phyloP scores from a whole-genome alignment of 2,888 invertebrate species.

The Drosophila mercatorum region DNA sequence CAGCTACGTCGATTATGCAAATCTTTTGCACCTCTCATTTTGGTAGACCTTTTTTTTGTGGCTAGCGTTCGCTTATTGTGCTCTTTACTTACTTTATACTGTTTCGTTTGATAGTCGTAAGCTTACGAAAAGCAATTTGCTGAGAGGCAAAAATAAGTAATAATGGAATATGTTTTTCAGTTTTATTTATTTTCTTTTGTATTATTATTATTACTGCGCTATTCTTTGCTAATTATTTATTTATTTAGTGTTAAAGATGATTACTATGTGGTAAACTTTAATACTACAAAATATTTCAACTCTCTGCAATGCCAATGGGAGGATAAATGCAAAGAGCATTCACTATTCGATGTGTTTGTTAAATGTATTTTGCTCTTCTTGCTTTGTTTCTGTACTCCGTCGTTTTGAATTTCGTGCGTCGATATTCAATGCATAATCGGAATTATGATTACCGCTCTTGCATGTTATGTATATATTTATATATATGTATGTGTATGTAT shows the following conservation, averaged over 20 bases:
- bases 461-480: slow-evolving; percentile 49
- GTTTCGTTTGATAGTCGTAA: not conserved
- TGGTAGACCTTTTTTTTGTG: slow-evolving; percentile 20
- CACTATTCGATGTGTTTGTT: slow-evolving; percentile 1
- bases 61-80: slow-evolving; percentile 21
- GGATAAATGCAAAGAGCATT: slow-evolving; percentile 12
- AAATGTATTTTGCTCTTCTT: slow-evolving; percentile 27
- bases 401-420: slow-evolving; percentile 54
- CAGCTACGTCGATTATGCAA: slow-evolving; percentile 70
- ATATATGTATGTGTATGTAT: slow-evolving; percentile 16
- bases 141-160: not conserved
- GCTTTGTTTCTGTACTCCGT: slow-evolving; percentile 37
- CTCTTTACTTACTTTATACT: slow-evolving; percentile 22
- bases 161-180: too few relatives aligned
- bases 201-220: not conserved
- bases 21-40: slow-evolving; percentile 45
- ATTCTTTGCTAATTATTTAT: not conserved
- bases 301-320: too few relatives aligned
- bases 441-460: slow-evolving; percentile 67
- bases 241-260: not conserved
- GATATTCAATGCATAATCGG: slow-evolving; percentile 71
- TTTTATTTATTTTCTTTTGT: not conserved
- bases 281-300: not conserved
- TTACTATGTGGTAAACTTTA: not conserved
- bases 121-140: not conserved